Conservation (phyloP, 2,113 vertebrate genomes). For the Hippocampus barbouri region DNA sequence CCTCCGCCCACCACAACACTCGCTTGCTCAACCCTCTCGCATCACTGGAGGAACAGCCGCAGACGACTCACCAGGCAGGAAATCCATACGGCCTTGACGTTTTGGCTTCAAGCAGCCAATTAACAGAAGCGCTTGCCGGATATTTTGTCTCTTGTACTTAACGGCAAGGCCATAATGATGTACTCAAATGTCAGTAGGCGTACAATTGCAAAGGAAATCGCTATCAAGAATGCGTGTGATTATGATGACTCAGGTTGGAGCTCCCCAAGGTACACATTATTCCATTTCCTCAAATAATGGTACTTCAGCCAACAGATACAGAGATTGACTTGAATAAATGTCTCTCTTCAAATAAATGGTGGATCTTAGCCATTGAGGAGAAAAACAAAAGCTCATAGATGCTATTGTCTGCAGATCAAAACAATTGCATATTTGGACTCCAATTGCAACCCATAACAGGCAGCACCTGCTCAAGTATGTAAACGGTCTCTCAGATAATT, state of each 20-base stretch:
- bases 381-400: no score
- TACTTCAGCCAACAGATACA: neutral
- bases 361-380: neutral
- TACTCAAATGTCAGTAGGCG: conserved; percentile 41
- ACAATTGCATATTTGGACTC: no score
- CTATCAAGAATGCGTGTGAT: conserved; percentile 1
- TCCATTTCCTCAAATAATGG: neutral
- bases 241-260: neutral
- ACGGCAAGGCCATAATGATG: conserved; percentile 64
- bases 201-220: conserved; percentile 8
- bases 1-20: neutral
- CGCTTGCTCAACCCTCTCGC: conserved; percentile 33
- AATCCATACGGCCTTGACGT: conserved; percentile 75
- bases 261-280: neutral
- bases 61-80: conserved; percentile 71
- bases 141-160: conserved; percentile 67
- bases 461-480: no score
- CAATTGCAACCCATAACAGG: no score
- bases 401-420: no score
- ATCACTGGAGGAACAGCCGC: conserved; percentile 66
- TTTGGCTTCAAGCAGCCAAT: conserved; percentile 74
- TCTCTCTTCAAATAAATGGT: neutral
- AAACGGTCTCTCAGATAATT: no score
- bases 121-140: conserved; percentile 63
- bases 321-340: neutral